These are phyloP conservation scores for Drosophila paulistorum DNA, from an alignment of 1,140 invertebrate species.

Conservation along the genomic window DNA sequence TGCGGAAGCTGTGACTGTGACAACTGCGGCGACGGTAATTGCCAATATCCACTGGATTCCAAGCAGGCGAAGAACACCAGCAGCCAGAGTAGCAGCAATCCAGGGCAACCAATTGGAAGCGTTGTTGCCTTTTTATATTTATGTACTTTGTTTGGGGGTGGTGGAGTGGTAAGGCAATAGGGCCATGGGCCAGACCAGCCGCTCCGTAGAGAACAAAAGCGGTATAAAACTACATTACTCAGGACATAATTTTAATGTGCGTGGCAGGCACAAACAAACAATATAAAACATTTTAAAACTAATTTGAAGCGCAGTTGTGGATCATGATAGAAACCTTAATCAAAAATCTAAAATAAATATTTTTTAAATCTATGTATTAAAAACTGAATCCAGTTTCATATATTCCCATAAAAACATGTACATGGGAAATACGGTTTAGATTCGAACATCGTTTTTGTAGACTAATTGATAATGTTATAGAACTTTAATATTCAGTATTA, in stretches of 20 bases:
- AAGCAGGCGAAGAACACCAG: slow-evolving; percentile 18
- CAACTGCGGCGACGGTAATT: slow-evolving; percentile 76
- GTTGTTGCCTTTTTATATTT: slow-evolving; percentile 50
- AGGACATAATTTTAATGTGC: slow-evolving; percentile 76
- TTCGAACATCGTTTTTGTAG: too few relatives aligned
- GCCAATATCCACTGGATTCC: slow-evolving; percentile 67
- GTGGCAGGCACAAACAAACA: slow-evolving; percentile 23
- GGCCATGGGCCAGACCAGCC: not conserved
- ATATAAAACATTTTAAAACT: too few relatives aligned
- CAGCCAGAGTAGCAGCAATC: slow-evolving; percentile 24
- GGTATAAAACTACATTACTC: slow-evolving; percentile 69
- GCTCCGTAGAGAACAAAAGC: slow-evolving; percentile 33
- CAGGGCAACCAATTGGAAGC: slow-evolving; percentile 50
- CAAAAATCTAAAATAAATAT: too few relatives aligned
- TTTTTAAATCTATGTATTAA: too few relatives aligned
- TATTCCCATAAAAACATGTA: too few relatives aligned
- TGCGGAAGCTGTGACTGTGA: slow-evolving; percentile 54
- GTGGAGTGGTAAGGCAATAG: not conserved
- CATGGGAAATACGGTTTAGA: too few relatives aligned
- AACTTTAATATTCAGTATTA: too few relatives aligned
- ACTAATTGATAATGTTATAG: too few relatives aligned
- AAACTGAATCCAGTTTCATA: too few relatives aligned
- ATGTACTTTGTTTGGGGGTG: slow-evolving; percentile 42
- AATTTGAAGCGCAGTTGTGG: too few relatives aligned
- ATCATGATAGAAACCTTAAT: too few relatives aligned